Evolutionary conservation across 1,140 invertebrate genomes (phyloP), one percentile per base, ranked within the genome.

Genomic region (Pteromalus puparum): DNA sequence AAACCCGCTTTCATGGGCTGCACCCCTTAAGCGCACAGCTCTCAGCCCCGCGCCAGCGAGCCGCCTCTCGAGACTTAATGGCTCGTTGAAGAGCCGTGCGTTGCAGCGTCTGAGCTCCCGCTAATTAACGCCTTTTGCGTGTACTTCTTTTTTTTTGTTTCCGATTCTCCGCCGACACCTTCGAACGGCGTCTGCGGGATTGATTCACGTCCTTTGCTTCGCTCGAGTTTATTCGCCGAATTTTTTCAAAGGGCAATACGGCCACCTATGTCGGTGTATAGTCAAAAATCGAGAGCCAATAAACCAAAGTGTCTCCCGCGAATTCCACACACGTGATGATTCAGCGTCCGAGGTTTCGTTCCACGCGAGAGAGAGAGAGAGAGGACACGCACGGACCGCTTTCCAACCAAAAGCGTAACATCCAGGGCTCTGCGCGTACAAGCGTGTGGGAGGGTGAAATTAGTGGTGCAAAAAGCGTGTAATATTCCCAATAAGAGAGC

Each of bases 11-110:
- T 18, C 48, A 13, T n/a, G n/a, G 15, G 48, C 18, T 53, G 48
- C 48, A 18, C 48, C 48, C 13, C 48, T n/a, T n/a, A n/a, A n/a
- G n/a, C n/a, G n/a, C n/a, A n/a, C n/a, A n/a, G n/a, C n/a, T n/a
- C n/a, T n/a, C n/a, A n/a, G n/a, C n/a, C n/a, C n/a, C n/a, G 48
- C 13, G 48, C n/a, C n/a, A 53, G 18, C 48, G 18, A 18, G 9
- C 48, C 48, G 48, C 48, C 48, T 53, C 75, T 77, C 28, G 75
- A 77, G 48, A 77, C 26, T 77, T 53, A 30, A 77, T 77, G 48
- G 46, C 2, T 77, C 48, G 48, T 30, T 77, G 3, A 77, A 61
- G 53, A 61, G 53, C 18, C 18, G 5, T 1, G 1, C 13, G 2
- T 15, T 0, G 18, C 48, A 53, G 13, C 48, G 48, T n/a, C 18